Evolutionary conservation across 2,113 vertebrate species (phyloP).

Genomic region (Toxotes jaculatrix): DNA sequence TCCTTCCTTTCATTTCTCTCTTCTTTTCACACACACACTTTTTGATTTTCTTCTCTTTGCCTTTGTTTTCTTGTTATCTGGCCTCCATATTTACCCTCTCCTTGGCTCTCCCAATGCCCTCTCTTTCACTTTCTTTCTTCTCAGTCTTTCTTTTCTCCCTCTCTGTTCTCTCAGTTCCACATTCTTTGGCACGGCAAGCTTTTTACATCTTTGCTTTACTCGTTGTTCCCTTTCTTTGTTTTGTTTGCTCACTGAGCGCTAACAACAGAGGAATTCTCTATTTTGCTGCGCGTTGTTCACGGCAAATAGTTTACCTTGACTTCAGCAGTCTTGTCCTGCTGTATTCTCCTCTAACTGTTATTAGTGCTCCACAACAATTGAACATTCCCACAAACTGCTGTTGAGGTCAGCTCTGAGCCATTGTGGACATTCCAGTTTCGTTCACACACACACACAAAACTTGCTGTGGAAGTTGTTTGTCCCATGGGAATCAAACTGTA

Average conservation of each 20-base stretch:
- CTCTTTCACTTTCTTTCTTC: conserved; percentile 53
- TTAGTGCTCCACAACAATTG: conserved; percentile 26
- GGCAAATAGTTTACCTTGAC: conserved; percentile 69
- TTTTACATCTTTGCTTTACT: conserved; percentile 78
- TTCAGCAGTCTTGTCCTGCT: conserved; percentile 22
- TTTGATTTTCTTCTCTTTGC: conserved; percentile 55
- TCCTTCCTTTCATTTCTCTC: conserved; percentile 75
- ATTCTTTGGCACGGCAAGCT: conserved; percentile 56
- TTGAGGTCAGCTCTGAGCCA: conserved; percentile 11
- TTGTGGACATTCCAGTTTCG: conserved; percentile 13
- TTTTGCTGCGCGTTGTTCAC: conserved; percentile 36
- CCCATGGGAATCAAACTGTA: conserved; percentile 13
- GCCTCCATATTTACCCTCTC: conserved; percentile 73
- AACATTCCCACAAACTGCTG: conserved; percentile 15
- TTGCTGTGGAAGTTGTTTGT: neutral
- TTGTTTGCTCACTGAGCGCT: conserved; percentile 54
- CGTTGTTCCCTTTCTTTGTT: conserved; percentile 57
- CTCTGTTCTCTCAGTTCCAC: conserved; percentile 54
- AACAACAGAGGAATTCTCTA: conserved; percentile 55
- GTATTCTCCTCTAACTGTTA: conserved; percentile 13
- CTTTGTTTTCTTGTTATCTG: conserved; percentile 73
- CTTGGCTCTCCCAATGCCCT: conserved; percentile 59
- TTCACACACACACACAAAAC: neutral
- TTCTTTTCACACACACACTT: conserved; percentile 39
- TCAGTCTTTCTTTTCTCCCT: conserved; percentile 40